These are phyloP conservation scores for Ianthella basta DNA, from an alignment of 37 sponge, comb jelly and placozoan genomes.

Conservation along the genomic window DNA sequence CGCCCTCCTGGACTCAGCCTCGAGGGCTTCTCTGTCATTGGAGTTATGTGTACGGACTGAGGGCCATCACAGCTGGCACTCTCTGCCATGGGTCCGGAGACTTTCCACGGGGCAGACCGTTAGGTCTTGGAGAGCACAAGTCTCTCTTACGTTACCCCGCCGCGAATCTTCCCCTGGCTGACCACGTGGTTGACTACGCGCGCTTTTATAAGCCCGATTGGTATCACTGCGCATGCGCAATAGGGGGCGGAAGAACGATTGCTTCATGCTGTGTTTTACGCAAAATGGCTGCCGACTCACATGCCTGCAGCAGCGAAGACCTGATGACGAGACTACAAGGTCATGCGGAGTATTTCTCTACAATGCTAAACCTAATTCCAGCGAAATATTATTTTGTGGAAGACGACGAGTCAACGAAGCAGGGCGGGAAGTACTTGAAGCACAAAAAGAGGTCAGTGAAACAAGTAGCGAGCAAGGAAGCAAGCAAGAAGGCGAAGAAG, in stretches of 20 bases:
- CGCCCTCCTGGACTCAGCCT: constrained; percentile 59
- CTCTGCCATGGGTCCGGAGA: constrained; percentile 90
- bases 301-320: background rate
- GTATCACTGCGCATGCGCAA: background rate
- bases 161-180: constrained; percentile 70
- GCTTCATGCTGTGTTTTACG: background rate
- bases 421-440: constrained; percentile 46
- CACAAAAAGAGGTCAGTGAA: constrained; percentile 48
- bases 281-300: constrained; percentile 7
- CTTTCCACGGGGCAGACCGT: constrained; percentile 81
- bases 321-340: constrained; percentile 18
- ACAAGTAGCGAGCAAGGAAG: constrained; percentile 55
- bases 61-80: constrained; percentile 75
- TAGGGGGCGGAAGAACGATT: background rate
- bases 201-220: no score
- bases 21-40: constrained; percentile 67
- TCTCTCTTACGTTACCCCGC: constrained; percentile 12
- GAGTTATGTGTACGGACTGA: constrained; percentile 30
- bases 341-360: constrained; percentile 58
- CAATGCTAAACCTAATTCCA: constrained; percentile 75
- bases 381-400: constrained; percentile 39
- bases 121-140: background rate
- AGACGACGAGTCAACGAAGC: constrained; percentile 27
- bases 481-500: constrained; percentile 67
- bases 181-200: constrained; percentile 15